Evolutionary conservation across 2,888 invertebrate genomes (phyloP), one percentile per base, ranked within the genome.

Genomic region (Leptogaster cylindrica): DNA sequence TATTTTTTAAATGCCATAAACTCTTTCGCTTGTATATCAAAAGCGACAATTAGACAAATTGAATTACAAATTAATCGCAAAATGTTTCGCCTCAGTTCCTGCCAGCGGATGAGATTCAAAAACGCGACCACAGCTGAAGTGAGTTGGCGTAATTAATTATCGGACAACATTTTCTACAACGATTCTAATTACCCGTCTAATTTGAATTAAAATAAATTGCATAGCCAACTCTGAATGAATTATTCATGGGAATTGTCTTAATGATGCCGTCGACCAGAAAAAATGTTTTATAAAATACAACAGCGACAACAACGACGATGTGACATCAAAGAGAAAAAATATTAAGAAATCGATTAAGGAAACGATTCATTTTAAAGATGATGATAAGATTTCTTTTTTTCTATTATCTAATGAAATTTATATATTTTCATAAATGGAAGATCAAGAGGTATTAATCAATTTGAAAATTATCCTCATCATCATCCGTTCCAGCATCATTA

Each of bases 181-280:
- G 39, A 36, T 55, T 55, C 55, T 55, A 55, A 55, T 55, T 55
- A 31, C 55, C 55, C 36, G 55, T 36, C 55, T 55, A 39, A 55
- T 55, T 55, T 55, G 39, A 55, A 55, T 55, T 55, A 55, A 55
- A 55, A 55, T 55, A 55, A 55, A 55, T 55, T 52, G 52, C 28
- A 52, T 16, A 31, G 16, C 10, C 55, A 20, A 23, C n/a, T 31
- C 12, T 36, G 23, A 36, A 55, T 55, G 55, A 55, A 55, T 55
- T 55, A 55, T 55, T 55, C 55, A 55, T 55, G 36, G 55, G 14
- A n/a, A n/a, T n/a, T n/a, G n/a, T n/a, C n/a, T n/a, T n/a, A n/a
- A n/a, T n/a, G n/a, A n/a, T n/a, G n/a, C n/a, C n/a, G n/a, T n/a
- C n/a, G n/a, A n/a, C n/a, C n/a, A n/a, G n/a, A n/a, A n/a, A n/a